Evolutionary conservation across 2,888 invertebrate species (phyloP), one percentile per base, ranked within the genome.

Genomic region (Tribolium freemani): DNA sequence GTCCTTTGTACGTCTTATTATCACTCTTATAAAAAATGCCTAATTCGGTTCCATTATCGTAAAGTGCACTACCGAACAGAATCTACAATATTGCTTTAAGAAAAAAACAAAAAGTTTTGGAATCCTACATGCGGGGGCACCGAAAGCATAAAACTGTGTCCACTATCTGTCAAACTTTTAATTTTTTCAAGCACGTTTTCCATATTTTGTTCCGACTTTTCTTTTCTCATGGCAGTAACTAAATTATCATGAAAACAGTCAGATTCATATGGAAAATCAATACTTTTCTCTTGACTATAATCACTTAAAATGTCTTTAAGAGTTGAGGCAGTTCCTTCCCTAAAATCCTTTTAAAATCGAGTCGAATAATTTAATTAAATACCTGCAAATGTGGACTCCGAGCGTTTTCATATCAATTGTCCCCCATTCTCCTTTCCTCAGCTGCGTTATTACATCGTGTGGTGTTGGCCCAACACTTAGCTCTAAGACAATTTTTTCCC

Each of bases 381-480:
- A 84, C 81, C 87, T 83, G 78, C 89, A 88, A 21, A 88, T 78
- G 76, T 89, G 88, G 5, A 87, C 81, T 11, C 88, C 88, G 6
- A 89, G 76, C 0, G 83, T 78, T 88, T 88, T 88, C 69, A 83
- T 82, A n/a, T 71, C 58, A 85, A 84, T 50, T 84, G 2, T 21
- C 26, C 11, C 45, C 50, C 20, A 8, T 75, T 10, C 9, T 56
- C 3, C 75, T 76, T 30, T 60, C n/a, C 53, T 51, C 74, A 81
- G 69, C 73, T 87, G 86, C 9, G 78, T 72, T 10, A 89, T 82
- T 1, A 90, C 88, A 66, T 88, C 86, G 56, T 84, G 83, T 8
- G 90, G 89, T 0, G 87, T 87, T 8, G 90, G 88, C 48, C 90
- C 90, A 20, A 87, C 76, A 76, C 88, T 87, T 46, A 91, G 75